These are phyloP conservation scores for Parasteatoda lunata DNA, from an alignment of 2,888 invertebrate genomes.

Conservation along the genomic window DNA sequence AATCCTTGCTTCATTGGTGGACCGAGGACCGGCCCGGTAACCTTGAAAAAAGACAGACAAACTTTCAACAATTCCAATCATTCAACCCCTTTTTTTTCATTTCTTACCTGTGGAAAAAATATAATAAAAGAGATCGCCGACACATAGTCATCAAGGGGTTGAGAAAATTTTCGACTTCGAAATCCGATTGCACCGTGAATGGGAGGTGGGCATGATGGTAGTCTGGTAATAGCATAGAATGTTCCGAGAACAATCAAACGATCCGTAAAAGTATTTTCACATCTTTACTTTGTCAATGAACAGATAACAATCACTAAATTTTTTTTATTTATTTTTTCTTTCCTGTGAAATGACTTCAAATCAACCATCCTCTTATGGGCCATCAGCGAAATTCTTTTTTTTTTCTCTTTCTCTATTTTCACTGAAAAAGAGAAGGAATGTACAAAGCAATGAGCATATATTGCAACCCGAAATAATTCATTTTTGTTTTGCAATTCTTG, in stretches of 20 bases:
- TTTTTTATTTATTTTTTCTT: constrained; percentile 10
- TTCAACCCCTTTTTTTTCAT: constrained; percentile 20
- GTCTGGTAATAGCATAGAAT: constrained; percentile 45
- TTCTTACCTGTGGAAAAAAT: neutral
- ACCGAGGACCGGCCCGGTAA: constrained; percentile 35
- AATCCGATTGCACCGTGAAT: constrained; percentile 17
- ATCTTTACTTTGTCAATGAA: constrained; percentile 55
- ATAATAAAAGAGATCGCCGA: constrained; percentile 28
- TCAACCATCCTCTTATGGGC: too few species aligned
- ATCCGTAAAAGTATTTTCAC: constrained; percentile 58
- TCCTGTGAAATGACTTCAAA: neutral
- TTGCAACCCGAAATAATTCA: too few species aligned
- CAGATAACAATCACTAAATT: constrained; percentile 46
- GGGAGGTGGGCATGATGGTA: constrained; percentile 6
- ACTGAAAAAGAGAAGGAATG: too few species aligned
- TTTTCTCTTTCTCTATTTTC: too few species aligned
- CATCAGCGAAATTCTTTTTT: too few species aligned
- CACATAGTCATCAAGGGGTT: constrained; percentile 29
- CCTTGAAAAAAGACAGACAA: constrained; percentile 39
- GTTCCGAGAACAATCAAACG: constrained; percentile 21
- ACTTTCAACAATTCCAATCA: constrained; percentile 35
- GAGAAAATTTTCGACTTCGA: neutral
- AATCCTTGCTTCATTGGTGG: constrained; percentile 33
- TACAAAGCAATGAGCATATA: too few species aligned
- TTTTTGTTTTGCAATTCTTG: too few species aligned